A percentile compares a stretch with the other conserved stretches of the same genome.
Conservation (phyloP, 2,797 vertebrate species). For the Gila robusta region DNA sequence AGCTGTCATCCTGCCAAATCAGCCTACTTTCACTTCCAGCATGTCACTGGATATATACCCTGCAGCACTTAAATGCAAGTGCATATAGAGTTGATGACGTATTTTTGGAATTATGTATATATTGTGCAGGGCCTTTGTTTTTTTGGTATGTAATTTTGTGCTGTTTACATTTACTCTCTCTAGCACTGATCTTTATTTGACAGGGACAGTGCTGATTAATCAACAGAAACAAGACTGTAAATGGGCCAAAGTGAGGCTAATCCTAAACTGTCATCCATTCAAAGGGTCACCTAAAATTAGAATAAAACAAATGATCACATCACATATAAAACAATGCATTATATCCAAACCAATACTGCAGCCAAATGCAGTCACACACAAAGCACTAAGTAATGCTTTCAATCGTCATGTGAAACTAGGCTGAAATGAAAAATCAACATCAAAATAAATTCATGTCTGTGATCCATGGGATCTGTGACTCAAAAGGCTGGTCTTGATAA, state of each 20-base stretch:
- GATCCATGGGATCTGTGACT: slow-evolving; percentile 47
- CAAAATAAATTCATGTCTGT: slow-evolving; percentile 39
- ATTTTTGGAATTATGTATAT: neutral
- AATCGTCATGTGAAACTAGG: slow-evolving; percentile 23
- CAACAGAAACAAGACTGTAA: neutral
- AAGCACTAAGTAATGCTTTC: neutral
- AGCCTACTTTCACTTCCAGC: neutral
- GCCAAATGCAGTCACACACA: neutral
- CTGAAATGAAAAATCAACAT: slow-evolving; percentile 8
- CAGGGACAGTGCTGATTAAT: neutral
- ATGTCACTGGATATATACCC: neutral
- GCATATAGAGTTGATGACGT: neutral
- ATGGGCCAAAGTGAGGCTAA: neutral
- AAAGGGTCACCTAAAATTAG: neutral
- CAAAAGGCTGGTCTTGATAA: slow-evolving; percentile 47
- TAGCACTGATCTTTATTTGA: neutral
- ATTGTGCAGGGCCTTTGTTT: neutral
- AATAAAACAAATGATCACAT: neutral
- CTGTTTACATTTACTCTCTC: too few relatives aligned
- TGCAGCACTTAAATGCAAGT: neutral
- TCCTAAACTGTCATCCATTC: neutral
- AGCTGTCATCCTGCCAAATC: neutral
- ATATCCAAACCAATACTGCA: neutral
- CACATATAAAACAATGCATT: neutral
- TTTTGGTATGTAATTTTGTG: neutral